Evolutionary conservation across 37 sponge, comb jelly and placozoan species (phyloP), one percentile per base, ranked within the genome.

Genomic region (Cliona cf. orientalis): DNA sequence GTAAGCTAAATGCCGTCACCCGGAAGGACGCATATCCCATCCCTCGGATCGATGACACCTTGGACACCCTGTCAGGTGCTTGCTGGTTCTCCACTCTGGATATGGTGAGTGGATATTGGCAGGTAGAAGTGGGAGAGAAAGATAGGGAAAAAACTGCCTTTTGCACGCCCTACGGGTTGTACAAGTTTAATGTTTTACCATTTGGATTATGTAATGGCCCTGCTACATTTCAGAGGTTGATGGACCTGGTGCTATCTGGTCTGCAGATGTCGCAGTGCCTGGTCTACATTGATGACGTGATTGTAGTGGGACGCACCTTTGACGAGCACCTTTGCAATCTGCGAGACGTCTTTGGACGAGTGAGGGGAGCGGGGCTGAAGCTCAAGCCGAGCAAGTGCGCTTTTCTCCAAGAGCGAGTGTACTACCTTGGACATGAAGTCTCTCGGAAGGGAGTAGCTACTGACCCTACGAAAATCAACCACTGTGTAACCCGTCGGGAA

Each of bases 211-310:
- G n/a, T n/a, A n/a, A n/a, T n/a, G n/a, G n/a, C n/a, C n/a, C n/a
- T n/a, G n/a, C n/a, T n/a, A n/a, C n/a, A n/a, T 79, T 79, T 45
- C 83, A 83, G 65, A 53, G 75, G 3, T 43, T 73, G 28, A 83
- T 83, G 84, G 75, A 83, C 46, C 66, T 34, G 37, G 75, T 74
- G 46, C 68, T 83, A 69, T 5, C 28, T 22, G 75, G 66, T 35
- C 63, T 74, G 2, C 66, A 58, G 37, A 45, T 37, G 55, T 22
- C 66, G 22, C 14, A 62, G 26, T 60, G 84, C 44, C 67, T 69
- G 37, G 73, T 69, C 7, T 86, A 86, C 46, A n/a, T 86, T 7
- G 86, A 86, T 53, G 86, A 86, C 36, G 60, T 86, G 5, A 46
- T 77, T 23, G 58, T 78, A 9, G 14, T 86, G 41, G 78, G 79